Conservation (phyloP, 2,797 vertebrate species). For the Artibeus jamaicensis region DNA sequence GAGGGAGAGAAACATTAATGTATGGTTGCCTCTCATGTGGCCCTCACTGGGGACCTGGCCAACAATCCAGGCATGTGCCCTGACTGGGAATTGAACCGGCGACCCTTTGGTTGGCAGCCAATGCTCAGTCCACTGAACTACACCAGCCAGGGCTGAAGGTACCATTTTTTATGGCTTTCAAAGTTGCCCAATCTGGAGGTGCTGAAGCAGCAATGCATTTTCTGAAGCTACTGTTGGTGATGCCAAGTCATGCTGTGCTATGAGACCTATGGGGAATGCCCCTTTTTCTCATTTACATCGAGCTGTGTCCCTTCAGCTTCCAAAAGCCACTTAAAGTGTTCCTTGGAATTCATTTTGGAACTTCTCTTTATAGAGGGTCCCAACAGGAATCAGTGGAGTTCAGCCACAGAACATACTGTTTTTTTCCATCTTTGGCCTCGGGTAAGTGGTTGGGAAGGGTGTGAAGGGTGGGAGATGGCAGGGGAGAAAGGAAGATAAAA, state of each 20-base stretch:
- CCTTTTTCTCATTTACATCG: neutral
- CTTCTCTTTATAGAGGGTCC: neutral
- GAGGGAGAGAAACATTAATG: too few species aligned
- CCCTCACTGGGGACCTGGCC: too few species aligned
- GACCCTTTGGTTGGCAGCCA: too few species aligned
- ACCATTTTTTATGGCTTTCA: neutral
- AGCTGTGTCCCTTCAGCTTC: neutral
- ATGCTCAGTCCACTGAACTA: too few species aligned
- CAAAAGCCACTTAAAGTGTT: neutral
- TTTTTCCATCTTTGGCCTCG: neutral
- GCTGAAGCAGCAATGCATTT: neutral
- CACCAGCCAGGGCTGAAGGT: neutral
- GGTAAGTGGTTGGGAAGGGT: neutral
- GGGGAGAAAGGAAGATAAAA: neutral
- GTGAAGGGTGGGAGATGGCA: neutral
- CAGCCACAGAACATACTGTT: neutral
- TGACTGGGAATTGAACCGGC: too few species aligned
- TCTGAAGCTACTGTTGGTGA: neutral
- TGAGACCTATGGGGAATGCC: neutral
- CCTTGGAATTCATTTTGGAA: neutral
- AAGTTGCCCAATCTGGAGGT: neutral
- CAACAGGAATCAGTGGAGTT: neutral
- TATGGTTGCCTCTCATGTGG: too few species aligned
- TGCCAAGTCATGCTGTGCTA: neutral
- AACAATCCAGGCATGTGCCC: too few species aligned